Conservation (phyloP, 1,140 invertebrate genomes). For the Zaprionus vittiger region DNA sequence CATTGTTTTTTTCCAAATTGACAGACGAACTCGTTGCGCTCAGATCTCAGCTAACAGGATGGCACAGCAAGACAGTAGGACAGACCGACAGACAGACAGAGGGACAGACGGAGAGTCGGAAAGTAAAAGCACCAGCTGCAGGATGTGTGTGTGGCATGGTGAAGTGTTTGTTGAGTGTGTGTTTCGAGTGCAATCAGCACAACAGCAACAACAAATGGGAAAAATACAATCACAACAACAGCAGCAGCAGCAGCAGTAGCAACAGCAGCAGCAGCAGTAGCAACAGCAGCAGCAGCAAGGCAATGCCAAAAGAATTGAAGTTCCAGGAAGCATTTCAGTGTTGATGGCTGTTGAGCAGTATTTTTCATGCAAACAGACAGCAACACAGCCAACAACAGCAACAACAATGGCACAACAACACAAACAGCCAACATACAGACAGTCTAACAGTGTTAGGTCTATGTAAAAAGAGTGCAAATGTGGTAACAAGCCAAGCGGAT, state of each 20-base stretch:
- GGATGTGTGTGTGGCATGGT: slow-evolving; percentile 45
- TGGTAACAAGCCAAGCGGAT: slow-evolving; percentile 17
- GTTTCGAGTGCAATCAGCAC: slow-evolving; percentile 71
- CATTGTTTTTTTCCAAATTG: slow-evolving; percentile 52
- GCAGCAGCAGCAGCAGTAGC: too few species aligned
- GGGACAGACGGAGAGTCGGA: slow-evolving; percentile 30
- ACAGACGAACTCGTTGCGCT: slow-evolving; percentile 39
- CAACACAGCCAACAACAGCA: slow-evolving; percentile 3
- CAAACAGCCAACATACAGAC: too few species aligned
- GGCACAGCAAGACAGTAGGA: slow-evolving; percentile 45
- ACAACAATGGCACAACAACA: background rate
- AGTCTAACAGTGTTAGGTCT: background rate
- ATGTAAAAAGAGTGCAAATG: slow-evolving; percentile 26
- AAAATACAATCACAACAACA: slow-evolving; percentile 5
- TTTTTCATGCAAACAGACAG: slow-evolving; percentile 40
- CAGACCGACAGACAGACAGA: slow-evolving; percentile 33
- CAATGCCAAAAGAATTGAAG: slow-evolving; percentile 52
- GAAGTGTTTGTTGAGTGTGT: slow-evolving; percentile 68
- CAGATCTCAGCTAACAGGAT: slow-evolving; percentile 48
- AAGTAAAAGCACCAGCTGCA: slow-evolving; percentile 41
- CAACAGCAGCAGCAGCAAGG: slow-evolving; percentile 33
- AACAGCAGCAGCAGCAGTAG: slow-evolving; percentile 8
- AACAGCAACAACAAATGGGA: slow-evolving; percentile 44
- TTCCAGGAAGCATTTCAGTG: slow-evolving; percentile 58
- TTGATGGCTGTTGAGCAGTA: slow-evolving; percentile 58